Evolutionary conservation across 2,113 vertebrate species (phyloP), one percentile per base, ranked within the genome.

Genomic region (Lichenostomus cassidix): DNA sequence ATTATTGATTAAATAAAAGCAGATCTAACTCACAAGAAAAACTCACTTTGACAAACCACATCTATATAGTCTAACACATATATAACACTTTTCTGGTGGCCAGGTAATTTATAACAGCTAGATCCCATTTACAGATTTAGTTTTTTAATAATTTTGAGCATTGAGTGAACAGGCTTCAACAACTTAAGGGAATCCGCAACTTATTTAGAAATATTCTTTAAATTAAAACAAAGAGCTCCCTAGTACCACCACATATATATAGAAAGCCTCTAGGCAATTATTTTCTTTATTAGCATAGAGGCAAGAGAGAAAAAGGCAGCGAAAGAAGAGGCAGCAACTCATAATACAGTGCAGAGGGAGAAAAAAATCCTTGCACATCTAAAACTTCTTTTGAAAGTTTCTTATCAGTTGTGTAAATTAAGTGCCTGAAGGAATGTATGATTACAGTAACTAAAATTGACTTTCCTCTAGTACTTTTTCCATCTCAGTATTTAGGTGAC

Each of bases 321-420:
- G 59, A 71, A 2, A 23, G 21, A 85, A 87, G 23, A 74, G 7
- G 15, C 7, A 86, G n/a, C 6, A 88, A 56, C 17, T 84, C 47
- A 76, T 59, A 56, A 56, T 27, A 55, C 11, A 59, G n/a, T 1
- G 2, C 1, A 1, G 3, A 60, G 10, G 14, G 12, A 58, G 10
- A 55, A 88, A 76, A 95, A 53, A n/a, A n/a, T n/a, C n/a, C 16
- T 13, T 39, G 14, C 16, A 65, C 10, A 41, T 17, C 33, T 74
- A 44, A 69, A 73, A 73, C 5, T 25, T 47, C 4, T 88, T 83
- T 53, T 71, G 4, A 68, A 89, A 83, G 33, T n/a, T 14, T 52
- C 2, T 41, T 39, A 53, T 14, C 11, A 71, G 15, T 31, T 59
- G 15, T 42, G 2, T 33, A 79, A 71, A 82, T 58, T 41, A 75